Evolutionary conservation across 2,797 vertebrate species (phyloP), one percentile per base, ranked within the genome.

Genomic region (Enteromius viviparus): DNA sequence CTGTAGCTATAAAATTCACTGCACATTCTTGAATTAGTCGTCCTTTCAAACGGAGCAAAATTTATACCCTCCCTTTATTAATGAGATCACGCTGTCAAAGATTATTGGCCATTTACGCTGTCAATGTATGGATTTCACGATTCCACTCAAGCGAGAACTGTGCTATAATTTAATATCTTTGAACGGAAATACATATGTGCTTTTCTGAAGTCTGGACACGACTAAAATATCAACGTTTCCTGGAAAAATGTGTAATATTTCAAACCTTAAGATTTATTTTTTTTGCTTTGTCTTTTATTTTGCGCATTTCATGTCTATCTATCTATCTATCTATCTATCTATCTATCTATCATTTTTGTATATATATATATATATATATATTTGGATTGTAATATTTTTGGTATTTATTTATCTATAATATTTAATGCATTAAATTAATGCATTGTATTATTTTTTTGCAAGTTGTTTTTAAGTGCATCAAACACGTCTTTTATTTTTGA

Each of bases 41-140:
- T 94, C 93, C 94, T 91, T 95, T 95, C 95, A 95, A 95, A 95
- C 93, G 1, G 91, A 93, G 94, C 95, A 96, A 95, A 97, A 98
- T 96, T 95, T 95, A 95, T 89, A 89, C 89, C 87, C 85, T 93
- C 93, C 91, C 80, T 92, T 91, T 93, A 96, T 96, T 97, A 97
- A 97, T 96, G 96, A 97, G 96, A 96, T 96, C 96, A 95, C 94
- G 93, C 95, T 96, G 95, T 96, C 96, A 96, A 94, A 96, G 94
- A 94, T 96, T 97, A 96, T 96, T 97, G 96, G 94, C 93, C 94
- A 91, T 96, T 96, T 96, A 95, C 92, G 88, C 94, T 93, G 93
- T 95, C 93, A 95, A 94, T 94, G 95, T 96, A 94, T 92, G 93
- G 94, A 95, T 96, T 94, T 94, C 92, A 91, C 93, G 94, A 94